Base-by-base conservation (phyloP, 2,113 vertebrate species). In the Glaucidium brasilianum region DNA sequence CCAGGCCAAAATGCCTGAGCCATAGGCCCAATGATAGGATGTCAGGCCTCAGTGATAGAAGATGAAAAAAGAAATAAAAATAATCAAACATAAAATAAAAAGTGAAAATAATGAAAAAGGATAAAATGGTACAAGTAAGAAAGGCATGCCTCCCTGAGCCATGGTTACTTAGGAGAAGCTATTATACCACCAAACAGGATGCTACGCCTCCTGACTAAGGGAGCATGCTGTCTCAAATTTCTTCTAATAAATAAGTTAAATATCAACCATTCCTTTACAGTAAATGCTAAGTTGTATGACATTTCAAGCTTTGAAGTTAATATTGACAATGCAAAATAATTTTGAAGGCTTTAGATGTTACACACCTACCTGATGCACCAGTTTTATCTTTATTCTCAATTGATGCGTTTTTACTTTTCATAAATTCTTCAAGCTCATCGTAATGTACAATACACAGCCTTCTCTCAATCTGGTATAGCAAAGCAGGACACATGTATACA, bases 381-480 rank as follows among this genome's bases (percentile, higher is more conserved):
- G 98, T 95, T 95, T 98, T 98, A 81, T 97, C 92, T 76, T 98
- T 94, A 75, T 97, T 98, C 47, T 97, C 97, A 83, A 86, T 1
- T 52, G 97, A 93, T 26, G 92, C 76, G 62, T 93, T 96, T 97
- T 98, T 98, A 91, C 95, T 98, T 90, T 98, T 96, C 69, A 85
- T 92, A 64, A 98, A 69, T 88, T 98, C 98, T 97, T 98, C 98
- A 67, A 99, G 97, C 73, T 98, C 98, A 90, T 99, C 98, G 90
- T 98, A 98, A 97, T 99, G 99, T 34, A 97, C 98, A 97, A 99
- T 99, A 96, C 99, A 99, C 90, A 99, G 97, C 17, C 99, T 98
- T 59, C 98, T 99, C 94, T 99, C 99, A 47, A 99, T 99, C 94
- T 99, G 99, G 97, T 99, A 99, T 4, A 99, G 98, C 95, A 99